Evolutionary conservation across 2,113 vertebrate species (phyloP).

Genomic region (Fulica atra): DNA sequence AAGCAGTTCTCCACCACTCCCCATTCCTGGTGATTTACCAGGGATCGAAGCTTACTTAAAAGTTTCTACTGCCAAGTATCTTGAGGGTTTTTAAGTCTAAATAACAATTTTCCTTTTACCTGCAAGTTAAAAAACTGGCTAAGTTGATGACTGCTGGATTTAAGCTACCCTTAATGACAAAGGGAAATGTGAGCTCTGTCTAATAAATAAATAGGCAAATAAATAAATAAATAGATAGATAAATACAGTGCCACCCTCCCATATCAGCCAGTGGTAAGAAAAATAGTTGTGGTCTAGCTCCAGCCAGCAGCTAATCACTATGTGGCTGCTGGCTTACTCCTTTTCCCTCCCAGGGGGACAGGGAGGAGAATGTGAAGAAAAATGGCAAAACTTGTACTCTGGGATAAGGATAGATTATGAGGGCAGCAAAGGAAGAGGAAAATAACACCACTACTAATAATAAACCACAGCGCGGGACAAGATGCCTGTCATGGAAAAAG

Average conservation of each 20-base stretch:
- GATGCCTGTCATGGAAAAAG: background rate
- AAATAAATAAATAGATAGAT: too few species aligned
- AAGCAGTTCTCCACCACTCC: background rate
- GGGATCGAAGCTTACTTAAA: background rate
- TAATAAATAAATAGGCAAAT: background rate
- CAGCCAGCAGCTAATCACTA: too few species aligned
- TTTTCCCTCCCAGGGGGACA: too few species aligned
- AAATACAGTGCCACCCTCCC: too few species aligned
- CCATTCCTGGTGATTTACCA: background rate
- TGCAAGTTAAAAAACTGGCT: background rate
- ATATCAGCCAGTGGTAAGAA: background rate
- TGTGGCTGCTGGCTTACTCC: too few species aligned
- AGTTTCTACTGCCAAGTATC: background rate
- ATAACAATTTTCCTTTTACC: background rate
- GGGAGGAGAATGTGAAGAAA: too few species aligned
- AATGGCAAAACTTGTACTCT: too few species aligned
- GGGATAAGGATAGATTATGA: too few species aligned
- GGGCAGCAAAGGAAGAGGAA: too few species aligned
- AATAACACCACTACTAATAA: too few species aligned
- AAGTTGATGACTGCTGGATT: background rate
- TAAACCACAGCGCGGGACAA: background rate
- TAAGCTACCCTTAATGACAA: background rate
- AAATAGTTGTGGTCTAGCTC: background rate
- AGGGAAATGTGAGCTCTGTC: background rate
- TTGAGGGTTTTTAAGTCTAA: background rate